Percentiles rank a stretch among this genome's conserved stretches.
Conservation (phyloP, 2,797 vertebrate genomes). For the Coluber constrictor region DNA sequence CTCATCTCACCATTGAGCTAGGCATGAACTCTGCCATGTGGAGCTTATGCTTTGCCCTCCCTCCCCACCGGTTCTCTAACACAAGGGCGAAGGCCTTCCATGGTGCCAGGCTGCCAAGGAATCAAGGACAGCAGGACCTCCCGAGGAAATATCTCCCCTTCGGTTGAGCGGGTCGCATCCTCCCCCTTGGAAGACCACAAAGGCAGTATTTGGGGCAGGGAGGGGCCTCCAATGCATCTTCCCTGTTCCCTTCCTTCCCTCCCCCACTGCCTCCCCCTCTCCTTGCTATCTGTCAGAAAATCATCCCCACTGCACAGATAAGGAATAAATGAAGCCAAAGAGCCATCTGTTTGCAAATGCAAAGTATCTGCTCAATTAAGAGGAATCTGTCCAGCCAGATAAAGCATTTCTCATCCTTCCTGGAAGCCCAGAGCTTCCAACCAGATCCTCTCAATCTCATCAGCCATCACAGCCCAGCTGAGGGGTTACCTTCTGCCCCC, state of each 20-base stretch:
- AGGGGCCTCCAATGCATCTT: neutral
- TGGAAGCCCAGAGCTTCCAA: constrained; percentile 25
- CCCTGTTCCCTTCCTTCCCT: constrained; percentile 40
- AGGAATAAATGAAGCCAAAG: constrained; percentile 77
- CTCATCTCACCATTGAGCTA: neutral
- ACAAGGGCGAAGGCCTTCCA: neutral
- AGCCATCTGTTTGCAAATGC: constrained; percentile 74
- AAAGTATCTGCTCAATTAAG: constrained; percentile 71
- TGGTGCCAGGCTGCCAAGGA: neutral
- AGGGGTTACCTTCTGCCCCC: constrained; percentile 55
- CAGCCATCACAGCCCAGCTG: constrained; percentile 65
- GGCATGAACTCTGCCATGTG: neutral
- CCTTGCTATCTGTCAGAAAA: constrained; percentile 70
- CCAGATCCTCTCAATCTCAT: constrained; percentile 70
- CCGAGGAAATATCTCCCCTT: neutral
- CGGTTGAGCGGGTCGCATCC: too few relatives aligned
- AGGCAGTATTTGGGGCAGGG: neutral
- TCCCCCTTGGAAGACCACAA: neutral
- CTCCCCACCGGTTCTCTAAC: neutral
- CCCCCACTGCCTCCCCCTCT: constrained; percentile 4
- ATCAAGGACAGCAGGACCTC: too few relatives aligned
- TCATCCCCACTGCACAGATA: constrained; percentile 70
- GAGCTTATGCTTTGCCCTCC: neutral
- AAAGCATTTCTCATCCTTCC: constrained; percentile 50
- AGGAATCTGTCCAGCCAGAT: constrained; percentile 68